Conservation (phyloP, 2,797 vertebrate genomes). For the Botia almorhae region DNA sequence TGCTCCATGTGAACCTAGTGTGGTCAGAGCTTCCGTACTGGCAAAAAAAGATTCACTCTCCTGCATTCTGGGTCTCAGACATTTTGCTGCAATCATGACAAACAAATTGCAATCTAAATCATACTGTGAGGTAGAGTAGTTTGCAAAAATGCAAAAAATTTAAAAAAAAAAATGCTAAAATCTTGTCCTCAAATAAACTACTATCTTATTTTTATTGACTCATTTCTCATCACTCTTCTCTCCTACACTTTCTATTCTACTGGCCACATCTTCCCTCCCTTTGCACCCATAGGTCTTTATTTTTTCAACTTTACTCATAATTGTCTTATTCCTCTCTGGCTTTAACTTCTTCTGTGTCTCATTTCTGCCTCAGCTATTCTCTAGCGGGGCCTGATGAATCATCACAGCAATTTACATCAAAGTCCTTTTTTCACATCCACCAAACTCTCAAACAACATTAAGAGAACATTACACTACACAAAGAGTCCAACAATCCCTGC, state of each 20-base stretch:
- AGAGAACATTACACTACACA: slow-evolving; percentile 16
- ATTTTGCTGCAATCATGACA: not conserved
- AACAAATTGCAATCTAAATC: not conserved
- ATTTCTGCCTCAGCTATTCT: slow-evolving; percentile 34
- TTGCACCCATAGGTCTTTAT: slow-evolving; percentile 41
- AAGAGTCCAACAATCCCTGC: not conserved
- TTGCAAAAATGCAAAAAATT: no score
- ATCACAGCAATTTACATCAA: not conserved
- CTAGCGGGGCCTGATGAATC: slow-evolving; percentile 15
- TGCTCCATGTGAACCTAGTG: no score
- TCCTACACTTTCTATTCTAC: slow-evolving; percentile 7
- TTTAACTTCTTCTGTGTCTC: slow-evolving; percentile 4
- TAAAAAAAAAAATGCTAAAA: no score
- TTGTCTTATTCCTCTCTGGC: slow-evolving; percentile 4
- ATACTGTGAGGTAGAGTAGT: not conserved
- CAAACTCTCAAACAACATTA: slow-evolving; percentile 17
- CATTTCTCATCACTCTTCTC: not conserved
- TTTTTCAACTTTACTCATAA: slow-evolving; percentile 27
- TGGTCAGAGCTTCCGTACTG: no score
- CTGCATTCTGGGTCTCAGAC: not conserved
- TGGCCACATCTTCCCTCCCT: not conserved
- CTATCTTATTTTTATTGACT: not conserved
- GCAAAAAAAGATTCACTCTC: not conserved
- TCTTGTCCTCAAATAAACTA: not conserved
- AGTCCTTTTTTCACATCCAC: not conserved